A percentile compares a stretch with the other conserved stretches of the same genome.
Evolutionary conservation across 2,888 invertebrate genomes (phyloP).

Genomic region (Drosophila fungiperda): DNA sequence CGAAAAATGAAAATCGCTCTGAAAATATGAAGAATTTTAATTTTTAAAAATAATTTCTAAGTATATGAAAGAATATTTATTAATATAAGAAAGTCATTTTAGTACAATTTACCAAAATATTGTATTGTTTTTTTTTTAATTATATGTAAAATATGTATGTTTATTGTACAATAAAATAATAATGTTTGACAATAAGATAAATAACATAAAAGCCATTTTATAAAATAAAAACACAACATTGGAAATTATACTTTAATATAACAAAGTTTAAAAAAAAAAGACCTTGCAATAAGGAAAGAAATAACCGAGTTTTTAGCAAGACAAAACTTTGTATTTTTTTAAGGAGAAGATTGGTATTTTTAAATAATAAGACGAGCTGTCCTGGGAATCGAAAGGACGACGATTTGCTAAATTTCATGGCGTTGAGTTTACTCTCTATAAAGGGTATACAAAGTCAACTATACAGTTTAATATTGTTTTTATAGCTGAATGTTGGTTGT

Average conservation of each 20-base stretch:
- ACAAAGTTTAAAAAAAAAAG: neutral
- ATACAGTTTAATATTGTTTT: neutral
- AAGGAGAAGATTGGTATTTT: neutral
- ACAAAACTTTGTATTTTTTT: neutral
- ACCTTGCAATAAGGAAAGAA: neutral
- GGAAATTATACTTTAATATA: neutral
- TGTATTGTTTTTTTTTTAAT: no score
- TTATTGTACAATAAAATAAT: no score
- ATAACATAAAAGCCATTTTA: neutral
- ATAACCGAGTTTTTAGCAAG: accelerated
- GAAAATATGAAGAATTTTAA: neutral
- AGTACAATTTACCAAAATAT: no score
- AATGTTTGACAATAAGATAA: no score
- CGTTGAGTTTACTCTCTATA: neutral
- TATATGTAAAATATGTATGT: no score
- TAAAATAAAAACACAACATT: no score
- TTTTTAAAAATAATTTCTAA: neutral
- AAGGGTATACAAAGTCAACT: constrained; percentile 20
- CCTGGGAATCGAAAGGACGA: neutral
- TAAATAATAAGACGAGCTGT: neutral
- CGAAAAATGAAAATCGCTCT: neutral
- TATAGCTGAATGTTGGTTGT: constrained; percentile 24
- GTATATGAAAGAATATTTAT: no score
- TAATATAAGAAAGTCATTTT: no score
- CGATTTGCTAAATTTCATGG: neutral